Evolutionary conservation across 2,888 invertebrate genomes (phyloP), one percentile per base, ranked within the genome.

Genomic region (Hedychridium roseum): DNA sequence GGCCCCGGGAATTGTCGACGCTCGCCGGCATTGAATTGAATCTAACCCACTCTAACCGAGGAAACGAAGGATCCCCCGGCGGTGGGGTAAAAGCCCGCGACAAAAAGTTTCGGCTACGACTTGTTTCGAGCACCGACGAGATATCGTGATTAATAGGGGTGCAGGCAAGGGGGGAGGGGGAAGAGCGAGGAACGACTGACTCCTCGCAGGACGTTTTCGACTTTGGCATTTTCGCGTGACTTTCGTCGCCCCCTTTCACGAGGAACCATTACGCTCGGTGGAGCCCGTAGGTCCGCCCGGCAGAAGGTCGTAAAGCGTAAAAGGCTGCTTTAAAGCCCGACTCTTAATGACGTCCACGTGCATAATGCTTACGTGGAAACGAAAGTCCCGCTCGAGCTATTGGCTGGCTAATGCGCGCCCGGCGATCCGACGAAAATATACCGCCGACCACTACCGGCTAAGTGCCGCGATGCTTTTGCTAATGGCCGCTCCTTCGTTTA

Each of bases 221-320:
- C n/a, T 15, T 15, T 18, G 23, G 30, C 14, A 55, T 54, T 54
- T 58, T 40, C 48, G 23, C 44, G 35, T 28, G 50, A 45, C 42
- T 58, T 59, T 55, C 53, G 52, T 52, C 50, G 30, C 38, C 51
- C 52, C 28, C 36, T 42, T 56, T 50, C 50, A 47, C 50, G 31
- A 48, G 48, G 50, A 50, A 60, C 54, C 57, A 60, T 60, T 60
- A 54, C 45, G 38, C 51, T 39, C 23, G 50, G 26, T 38, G 49
- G 48, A 52, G 49, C 43, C 50, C 43, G 32, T 39, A 14, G 17
- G 43, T 45, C 27, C 39, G 41, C 43, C 55, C 64, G 63, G 65
- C 68, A 59, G 57, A 66, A 68, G 66, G 60, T 71, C 71, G 68
- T 74, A 74, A 73, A 73, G 64, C 65, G 68, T 74, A 68, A 73